A percentile compares a stretch with the other conserved stretches of the same genome.
These are phyloP conservation scores for Neodontobutis hainanensis DNA, from an alignment of 2,113 vertebrate genomes.

Conservation along the genomic window DNA sequence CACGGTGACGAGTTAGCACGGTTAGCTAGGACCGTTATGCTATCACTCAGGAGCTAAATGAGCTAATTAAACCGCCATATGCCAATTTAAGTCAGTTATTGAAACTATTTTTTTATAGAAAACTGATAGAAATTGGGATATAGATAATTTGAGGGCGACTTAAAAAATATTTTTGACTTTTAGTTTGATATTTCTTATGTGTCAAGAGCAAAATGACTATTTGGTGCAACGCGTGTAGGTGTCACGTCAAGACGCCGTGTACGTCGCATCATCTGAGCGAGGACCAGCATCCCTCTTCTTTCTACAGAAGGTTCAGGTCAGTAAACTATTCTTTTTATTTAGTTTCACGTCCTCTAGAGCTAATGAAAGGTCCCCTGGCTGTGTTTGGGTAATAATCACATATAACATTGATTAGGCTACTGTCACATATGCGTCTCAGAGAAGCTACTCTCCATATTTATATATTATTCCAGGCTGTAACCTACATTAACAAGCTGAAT, in stretches of 20 bases:
- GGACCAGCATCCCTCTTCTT: slow-evolving; percentile 15
- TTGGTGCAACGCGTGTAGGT: slow-evolving; percentile 78
- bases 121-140: background rate
- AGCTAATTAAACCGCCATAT: too few species aligned
- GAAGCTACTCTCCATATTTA: too few species aligned
- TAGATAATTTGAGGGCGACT: background rate
- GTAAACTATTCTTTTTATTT: slow-evolving; percentile 18
- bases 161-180: background rate
- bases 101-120: background rate
- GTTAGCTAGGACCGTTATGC: background rate
- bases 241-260: slow-evolving; percentile 57
- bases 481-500: too few species aligned
- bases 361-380: background rate
- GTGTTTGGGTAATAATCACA: too few species aligned
- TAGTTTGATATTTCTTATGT: slow-evolving; percentile 1
- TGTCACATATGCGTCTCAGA: background rate
- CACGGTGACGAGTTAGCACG: background rate
- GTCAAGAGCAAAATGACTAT: slow-evolving; percentile 69
- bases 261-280: slow-evolving; percentile 36
- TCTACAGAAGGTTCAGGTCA: slow-evolving; percentile 77
- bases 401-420: too few species aligned
- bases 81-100: background rate
- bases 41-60: background rate
- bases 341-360: slow-evolving; percentile 39
- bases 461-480: too few species aligned